phyloP scores from a whole-genome alignment of 53 echinoderm and acorn worm genomes.

The Patiria pectinifera region DNA sequence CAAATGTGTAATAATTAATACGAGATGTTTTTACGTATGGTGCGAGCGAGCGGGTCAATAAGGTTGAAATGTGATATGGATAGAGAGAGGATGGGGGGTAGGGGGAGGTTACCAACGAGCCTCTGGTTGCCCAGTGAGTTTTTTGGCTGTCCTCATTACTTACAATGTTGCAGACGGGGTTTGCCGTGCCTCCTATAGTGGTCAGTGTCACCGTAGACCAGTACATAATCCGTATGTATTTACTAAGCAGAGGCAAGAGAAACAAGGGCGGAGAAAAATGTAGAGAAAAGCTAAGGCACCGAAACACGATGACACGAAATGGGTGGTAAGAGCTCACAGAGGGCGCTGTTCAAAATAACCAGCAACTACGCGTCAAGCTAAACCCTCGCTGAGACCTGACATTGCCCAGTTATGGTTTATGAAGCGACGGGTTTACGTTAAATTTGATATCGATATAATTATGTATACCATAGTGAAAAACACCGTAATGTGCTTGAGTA shows the following conservation, averaged over 20 bases:
- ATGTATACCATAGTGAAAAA: too few species aligned
- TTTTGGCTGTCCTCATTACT: conserved; percentile 42
- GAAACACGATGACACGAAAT: not conserved
- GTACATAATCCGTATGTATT: conserved; percentile 95
- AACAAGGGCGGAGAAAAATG: conserved; percentile 35
- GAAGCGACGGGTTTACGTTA: not conserved
- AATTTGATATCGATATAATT: not conserved
- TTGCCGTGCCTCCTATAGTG: conserved; percentile 87
- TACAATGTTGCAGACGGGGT: conserved; percentile 85
- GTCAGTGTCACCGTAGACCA: conserved; percentile 95
- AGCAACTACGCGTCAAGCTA: not conserved
- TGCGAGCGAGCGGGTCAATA: too few species aligned
- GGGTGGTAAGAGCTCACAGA: not conserved
- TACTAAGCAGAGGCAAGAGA: conserved; percentile 69
- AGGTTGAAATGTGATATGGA: too few species aligned
- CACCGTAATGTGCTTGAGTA: too few species aligned
- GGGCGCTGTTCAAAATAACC: conserved; percentile 34
- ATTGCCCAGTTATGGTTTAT: not conserved
- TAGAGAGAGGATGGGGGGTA: not conserved
- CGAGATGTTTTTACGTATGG: too few species aligned
- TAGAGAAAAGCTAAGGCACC: not conserved
- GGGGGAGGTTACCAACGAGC: not conserved
- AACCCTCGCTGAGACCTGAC: not conserved
- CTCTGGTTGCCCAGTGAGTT: not conserved
- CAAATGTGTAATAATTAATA: too few species aligned